Base-by-base conservation (phyloP, 2,797 vertebrate species). In the Sebastes minor region DNA sequence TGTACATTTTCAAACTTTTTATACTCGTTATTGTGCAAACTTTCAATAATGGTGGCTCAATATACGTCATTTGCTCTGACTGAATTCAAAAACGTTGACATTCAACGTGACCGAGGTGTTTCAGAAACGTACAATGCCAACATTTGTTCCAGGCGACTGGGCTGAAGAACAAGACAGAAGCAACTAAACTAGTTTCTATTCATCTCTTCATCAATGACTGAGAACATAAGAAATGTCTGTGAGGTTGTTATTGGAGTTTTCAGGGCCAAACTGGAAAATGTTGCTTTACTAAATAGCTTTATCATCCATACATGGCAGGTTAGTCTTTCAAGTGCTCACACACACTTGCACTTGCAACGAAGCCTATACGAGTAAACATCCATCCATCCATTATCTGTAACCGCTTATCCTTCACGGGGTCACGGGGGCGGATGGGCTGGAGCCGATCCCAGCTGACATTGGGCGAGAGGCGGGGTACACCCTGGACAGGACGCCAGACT, bases 211-310 rank as follows among this genome's bases (percentile, higher is more conserved):
- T 22, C 71, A 35, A 35, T 9, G 28, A 73, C 81, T 63, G 57
- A 85, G 38, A 83, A 84, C 85, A 78, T 38, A 65, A 81, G 67
- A 70, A 78, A 88, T 63, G 27, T 46, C 55, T 69, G 35, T 68
- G 72, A 32, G 74, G 62, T 71, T 87, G 70, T 72, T 80, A 78
- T 82, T 52, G 80, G 12, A 73, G 63, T 42, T 80, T 83, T 72
- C 74, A 67, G 46, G 46, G 60, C 20, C 14, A 74, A 84, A 76
- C 23, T 28, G 64, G 18, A 86, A 84, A 20, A 59, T 78, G 73
- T 84, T 74, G 16, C 63, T 79, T 72, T 46, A 81, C 78, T 74
- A 80, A 78, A 84, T 71, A 16, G 71, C 63, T 61, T 78, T 74
- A 82, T 79, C 71, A 71, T 76, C 64, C 22, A 20, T 16, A 81